Conservation (phyloP, 2,888 invertebrate species). For the Ochropleura plecta region DNA sequence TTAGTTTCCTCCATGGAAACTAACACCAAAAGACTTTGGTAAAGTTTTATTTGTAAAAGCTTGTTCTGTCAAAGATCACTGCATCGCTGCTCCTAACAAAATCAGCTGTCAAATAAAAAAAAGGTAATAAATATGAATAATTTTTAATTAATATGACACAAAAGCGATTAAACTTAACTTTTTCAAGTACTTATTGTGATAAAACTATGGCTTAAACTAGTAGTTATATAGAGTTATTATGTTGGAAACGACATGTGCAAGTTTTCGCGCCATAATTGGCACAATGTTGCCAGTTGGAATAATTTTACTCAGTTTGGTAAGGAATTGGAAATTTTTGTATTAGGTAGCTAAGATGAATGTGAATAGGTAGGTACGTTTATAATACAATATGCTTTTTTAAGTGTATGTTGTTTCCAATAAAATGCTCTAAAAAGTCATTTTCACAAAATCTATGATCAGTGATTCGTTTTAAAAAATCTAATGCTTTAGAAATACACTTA, state of each 20-base stretch:
- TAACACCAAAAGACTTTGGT: neutral
- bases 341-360: neutral
- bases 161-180: conserved; percentile 65
- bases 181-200: conserved; percentile 59
- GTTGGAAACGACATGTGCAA: conserved; percentile 3
- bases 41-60: neutral
- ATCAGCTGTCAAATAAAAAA: conserved; percentile 29
- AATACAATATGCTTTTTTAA: neutral
- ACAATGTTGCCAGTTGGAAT: neutral
- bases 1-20: neutral
- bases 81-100: conserved; percentile 42
- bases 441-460: conserved; percentile 61
- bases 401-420: conserved; percentile 11
- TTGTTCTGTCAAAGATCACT: neutral
- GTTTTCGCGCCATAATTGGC: neutral
- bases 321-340: neutral
- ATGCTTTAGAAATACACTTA: conserved; percentile 64
- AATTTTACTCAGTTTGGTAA: neutral
- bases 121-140: conserved; percentile 58
- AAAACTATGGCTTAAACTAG: conserved; percentile 57
- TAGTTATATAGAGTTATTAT: conserved; percentile 34
- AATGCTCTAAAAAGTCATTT: conserved; percentile 37
- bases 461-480: conserved; percentile 78
- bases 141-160: conserved; percentile 66
- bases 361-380: neutral